A percentile compares a stretch with the other conserved stretches of the same genome.
Evolutionary conservation across 2,113 vertebrate species (phyloP).

Genomic region (Serilophus lunatus): DNA sequence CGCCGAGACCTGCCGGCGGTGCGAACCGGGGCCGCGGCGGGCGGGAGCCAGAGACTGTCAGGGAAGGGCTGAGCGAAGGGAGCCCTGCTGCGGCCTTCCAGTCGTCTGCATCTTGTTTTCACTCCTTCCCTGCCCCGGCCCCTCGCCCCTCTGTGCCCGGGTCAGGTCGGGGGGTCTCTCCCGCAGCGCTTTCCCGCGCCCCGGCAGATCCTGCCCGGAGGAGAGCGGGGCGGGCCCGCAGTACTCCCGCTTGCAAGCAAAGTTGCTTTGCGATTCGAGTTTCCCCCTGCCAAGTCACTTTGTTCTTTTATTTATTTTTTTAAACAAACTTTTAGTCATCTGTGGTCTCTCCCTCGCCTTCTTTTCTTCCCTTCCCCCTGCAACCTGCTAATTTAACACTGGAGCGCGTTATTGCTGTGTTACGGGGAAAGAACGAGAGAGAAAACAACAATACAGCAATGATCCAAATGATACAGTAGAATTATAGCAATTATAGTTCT

Average conservation of each 20-base stretch:
- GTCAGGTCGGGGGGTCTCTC: background rate
- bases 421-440: conserved; percentile 72
- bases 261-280: conserved; percentile 46
- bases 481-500: conserved; percentile 83
- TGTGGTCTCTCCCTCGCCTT: conserved; percentile 51
- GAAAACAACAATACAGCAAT: conserved; percentile 81
- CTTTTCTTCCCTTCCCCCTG: background rate
- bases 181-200: background rate
- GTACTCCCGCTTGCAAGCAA: background rate
- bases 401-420: conserved; percentile 78
- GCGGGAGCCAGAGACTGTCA: background rate
- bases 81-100: background rate
- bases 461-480: conserved; percentile 82
- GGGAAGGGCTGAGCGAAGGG: background rate
- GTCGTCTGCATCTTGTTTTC: background rate
- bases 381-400: conserved; percentile 80
- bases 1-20: background rate
- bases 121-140: background rate
- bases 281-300: conserved; percentile 70
- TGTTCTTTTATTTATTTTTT: conserved; percentile 71
- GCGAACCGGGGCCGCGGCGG: background rate
- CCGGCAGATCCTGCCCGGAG: background rate
- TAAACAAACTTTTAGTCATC: conserved; percentile 80
- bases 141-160: background rate
- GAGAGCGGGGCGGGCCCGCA: background rate